Percentiles rank a stretch among this genome's conserved stretches.
phyloP scores from a whole-genome alignment of 2,797 vertebrate genomes.

The Brachyalestes nurse region DNA sequence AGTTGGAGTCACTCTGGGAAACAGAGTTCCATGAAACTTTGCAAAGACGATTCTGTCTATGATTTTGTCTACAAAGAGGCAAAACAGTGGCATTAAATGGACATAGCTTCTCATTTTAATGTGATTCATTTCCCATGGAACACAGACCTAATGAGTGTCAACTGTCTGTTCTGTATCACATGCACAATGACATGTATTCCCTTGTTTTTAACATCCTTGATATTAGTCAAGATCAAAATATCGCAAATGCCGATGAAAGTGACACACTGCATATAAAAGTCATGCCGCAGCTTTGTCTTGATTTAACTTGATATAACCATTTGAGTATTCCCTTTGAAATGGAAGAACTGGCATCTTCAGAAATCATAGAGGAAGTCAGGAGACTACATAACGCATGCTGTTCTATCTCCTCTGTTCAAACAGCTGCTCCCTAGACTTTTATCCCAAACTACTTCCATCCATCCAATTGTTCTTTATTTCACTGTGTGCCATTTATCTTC shows the following conservation, averaged over 20 bases:
- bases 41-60: slow-evolving; percentile 1
- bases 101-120: slow-evolving; percentile 42
- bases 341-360: slow-evolving; percentile 75
- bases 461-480: slow-evolving; percentile 63
- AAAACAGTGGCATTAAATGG: slow-evolving; percentile 35
- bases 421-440: slow-evolving; percentile 66
- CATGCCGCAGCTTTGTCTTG: slow-evolving; percentile 78
- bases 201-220: slow-evolving; percentile 61
- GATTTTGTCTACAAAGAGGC: slow-evolving; percentile 40
- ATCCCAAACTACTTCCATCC: slow-evolving; percentile 66
- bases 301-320: slow-evolving; percentile 79
- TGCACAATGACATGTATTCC: slow-evolving; percentile 65
- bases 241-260: slow-evolving; percentile 68
- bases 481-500: slow-evolving; percentile 61
- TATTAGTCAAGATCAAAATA: slow-evolving; percentile 75
- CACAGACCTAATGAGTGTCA: slow-evolving; percentile 53
- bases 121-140: slow-evolving; percentile 46
- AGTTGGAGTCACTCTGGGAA: neutral
- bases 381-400: slow-evolving; percentile 72
- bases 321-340: slow-evolving; percentile 83
- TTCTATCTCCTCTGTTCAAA: slow-evolving; percentile 73
- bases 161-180: slow-evolving; percentile 55
- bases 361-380: slow-evolving; percentile 79
- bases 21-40: slow-evolving; percentile 18
- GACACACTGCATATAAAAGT: slow-evolving; percentile 74